phyloP scores from a whole-genome alignment of 2,888 invertebrate genomes.

The Dascillus cervinus region DNA sequence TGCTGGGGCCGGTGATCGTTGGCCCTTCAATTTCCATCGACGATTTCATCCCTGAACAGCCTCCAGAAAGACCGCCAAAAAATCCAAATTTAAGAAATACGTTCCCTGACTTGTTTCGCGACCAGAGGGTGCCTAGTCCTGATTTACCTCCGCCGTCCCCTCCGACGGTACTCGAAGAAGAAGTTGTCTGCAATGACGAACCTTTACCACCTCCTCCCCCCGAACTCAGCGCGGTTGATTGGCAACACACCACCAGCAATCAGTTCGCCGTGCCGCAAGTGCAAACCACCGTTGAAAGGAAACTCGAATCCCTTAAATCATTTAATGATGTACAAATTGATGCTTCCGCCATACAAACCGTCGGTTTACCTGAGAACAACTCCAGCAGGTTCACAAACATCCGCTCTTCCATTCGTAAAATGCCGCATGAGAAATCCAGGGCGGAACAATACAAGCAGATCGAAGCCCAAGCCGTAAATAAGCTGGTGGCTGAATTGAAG shows the following conservation, averaged over 20 bases:
- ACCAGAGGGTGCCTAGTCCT: constrained; percentile 50
- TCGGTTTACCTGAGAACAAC: not conserved
- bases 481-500: constrained; percentile 10
- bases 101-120: constrained; percentile 42
- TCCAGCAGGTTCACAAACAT: not conserved
- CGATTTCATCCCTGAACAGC: constrained; percentile 65
- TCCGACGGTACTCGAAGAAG: constrained; percentile 52
- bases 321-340: not conserved
- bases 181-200: constrained; percentile 53
- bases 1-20: constrained; percentile 54
- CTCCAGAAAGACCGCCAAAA: constrained; percentile 72
- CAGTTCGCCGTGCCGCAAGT: constrained; percentile 36
- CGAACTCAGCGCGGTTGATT: constrained; percentile 38
- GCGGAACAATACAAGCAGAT: not conserved
- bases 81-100: constrained; percentile 56
- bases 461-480: not conserved
- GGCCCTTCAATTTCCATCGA: constrained; percentile 57
- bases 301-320: constrained; percentile 1
- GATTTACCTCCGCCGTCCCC: constrained; percentile 57
- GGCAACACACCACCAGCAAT: constrained; percentile 28
- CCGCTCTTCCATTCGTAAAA: not conserved
- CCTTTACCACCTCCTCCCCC: constrained; percentile 60
- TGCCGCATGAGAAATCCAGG: not conserved
- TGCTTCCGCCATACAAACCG: not conserved
- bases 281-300: constrained; percentile 19